Base-by-base conservation (phyloP, 2,888 invertebrate genomes). In the Hypercompe scribonia region DNA sequence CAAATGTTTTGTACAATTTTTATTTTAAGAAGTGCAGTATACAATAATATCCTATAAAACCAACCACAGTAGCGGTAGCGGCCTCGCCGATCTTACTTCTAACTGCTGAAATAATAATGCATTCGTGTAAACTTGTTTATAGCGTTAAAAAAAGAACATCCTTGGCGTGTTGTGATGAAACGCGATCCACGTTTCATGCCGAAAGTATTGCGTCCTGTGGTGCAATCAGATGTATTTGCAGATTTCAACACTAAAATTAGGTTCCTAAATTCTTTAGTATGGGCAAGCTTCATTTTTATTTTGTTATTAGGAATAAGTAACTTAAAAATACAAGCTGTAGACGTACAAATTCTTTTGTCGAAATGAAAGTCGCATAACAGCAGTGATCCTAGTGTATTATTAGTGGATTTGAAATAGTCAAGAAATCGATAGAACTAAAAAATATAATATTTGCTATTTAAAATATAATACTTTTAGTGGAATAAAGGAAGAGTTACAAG, bases 31-130 rank as follows among this genome's bases (percentile, higher is more conserved):
- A 58, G 28, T 58, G 58, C 28, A 58, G 28, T 28, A 13, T 61
- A 61, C 31, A 31, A 31, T 61, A 61, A 65, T 36, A 50, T 70
- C 71, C 54, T 75, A 66, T 68, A 64, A 68, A 70, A 39, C 42
- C 61, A 46, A 10, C n/a, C 71, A 69, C 75, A 80, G 77, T 70
- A 76, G 81, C 78, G 79, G 68, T 36, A 70, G 68, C 34, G 82
- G 28, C 82, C 83, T 82, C 81, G 78, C n/a, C 58, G 70, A 74
- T 76, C 81, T 84, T 78, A 78, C 80, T 80, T 70, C 70, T 77
- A 77, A 77, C 78, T 74, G 76, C 83, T 80, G 78, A 82, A 84
- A 83, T 84, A 83, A 83, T 83, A 84, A 78, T 83, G 81, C 82
- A 81, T 81, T 78, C 80, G 74, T 70, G 79, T 73, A 75, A 81